Evolutionary conservation across 2,113 vertebrate genomes (phyloP).

Genomic region (Syngnathus scovelli): DNA sequence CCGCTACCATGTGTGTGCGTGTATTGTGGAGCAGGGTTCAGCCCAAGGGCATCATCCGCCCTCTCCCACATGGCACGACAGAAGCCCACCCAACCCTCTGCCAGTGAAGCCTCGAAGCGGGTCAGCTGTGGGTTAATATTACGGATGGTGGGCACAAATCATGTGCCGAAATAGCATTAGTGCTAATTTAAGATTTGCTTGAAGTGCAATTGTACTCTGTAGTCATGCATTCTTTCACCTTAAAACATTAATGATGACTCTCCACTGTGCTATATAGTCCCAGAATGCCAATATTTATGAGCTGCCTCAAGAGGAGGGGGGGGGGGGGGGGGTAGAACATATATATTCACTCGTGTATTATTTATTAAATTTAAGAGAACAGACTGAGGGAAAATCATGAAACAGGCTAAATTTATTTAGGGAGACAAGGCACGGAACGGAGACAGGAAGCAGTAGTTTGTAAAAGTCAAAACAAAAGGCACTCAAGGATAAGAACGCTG

Average conservation of each 20-base stretch:
- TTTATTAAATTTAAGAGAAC: neutral
- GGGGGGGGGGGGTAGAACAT: no score
- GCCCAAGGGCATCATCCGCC: neutral
- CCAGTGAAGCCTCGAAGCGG: constrained; percentile 42
- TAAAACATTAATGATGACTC: neutral
- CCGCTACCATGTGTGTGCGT: neutral
- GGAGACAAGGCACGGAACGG: neutral
- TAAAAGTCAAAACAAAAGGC: neutral
- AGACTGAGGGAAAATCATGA: neutral
- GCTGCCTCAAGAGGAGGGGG: no score
- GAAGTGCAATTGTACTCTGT: neutral
- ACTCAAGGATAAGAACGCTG: neutral
- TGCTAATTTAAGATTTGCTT: neutral
- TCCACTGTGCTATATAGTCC: neutral
- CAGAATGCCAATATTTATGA: neutral
- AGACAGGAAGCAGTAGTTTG: neutral
- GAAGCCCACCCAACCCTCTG: constrained; percentile 16
- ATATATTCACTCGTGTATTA: no score
- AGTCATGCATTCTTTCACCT: neutral
- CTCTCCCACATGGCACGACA: constrained; percentile 21
- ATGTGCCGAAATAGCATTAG: neutral
- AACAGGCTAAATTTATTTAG: neutral
- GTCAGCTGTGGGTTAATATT: constrained; percentile 58
- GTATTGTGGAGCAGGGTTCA: constrained; percentile 20
- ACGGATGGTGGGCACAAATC: neutral